A percentile compares a stretch with the other conserved stretches of the same genome.
phyloP scores from a whole-genome alignment of 2,888 invertebrate genomes.

The Glomeris marginata region DNA sequence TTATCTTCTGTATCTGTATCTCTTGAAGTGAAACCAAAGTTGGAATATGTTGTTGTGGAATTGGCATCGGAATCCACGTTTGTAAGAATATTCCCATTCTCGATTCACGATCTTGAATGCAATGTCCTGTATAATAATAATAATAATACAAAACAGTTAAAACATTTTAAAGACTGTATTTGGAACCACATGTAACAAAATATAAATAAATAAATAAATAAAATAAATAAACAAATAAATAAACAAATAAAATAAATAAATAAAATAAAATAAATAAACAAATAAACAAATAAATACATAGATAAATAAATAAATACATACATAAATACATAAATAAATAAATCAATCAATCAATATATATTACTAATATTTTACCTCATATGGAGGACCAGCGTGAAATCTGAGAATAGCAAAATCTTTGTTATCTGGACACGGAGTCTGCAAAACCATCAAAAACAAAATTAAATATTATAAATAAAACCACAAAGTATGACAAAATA shows the following conservation, averaged over 20 bases:
- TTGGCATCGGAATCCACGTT: slow-evolving; percentile 94
- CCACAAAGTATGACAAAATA: background rate
- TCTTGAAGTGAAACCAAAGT: slow-evolving; percentile 98
- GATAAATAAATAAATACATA: too few species aligned
- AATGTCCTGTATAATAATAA: slow-evolving; percentile 47
- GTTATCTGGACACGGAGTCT: slow-evolving; percentile 82
- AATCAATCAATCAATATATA: too few species aligned
- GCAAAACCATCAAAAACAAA: slow-evolving; percentile 27
- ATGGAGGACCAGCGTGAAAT: slow-evolving; percentile 97
- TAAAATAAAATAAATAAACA: too few species aligned
- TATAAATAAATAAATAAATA: too few species aligned
- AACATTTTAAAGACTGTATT: too few species aligned
- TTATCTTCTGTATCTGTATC: slow-evolving; percentile 74
- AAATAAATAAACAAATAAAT: too few species aligned
- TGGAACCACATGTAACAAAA: too few species aligned
- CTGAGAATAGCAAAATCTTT: slow-evolving; percentile 85
- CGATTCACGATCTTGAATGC: slow-evolving; percentile 97
- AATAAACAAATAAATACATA: too few species aligned
- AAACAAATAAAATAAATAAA: too few species aligned
- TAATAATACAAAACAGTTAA: background rate
- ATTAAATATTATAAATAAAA: background rate
- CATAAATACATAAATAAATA: too few species aligned
- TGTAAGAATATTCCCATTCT: slow-evolving; percentile 99
- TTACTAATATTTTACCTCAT: slow-evolving; percentile 44
- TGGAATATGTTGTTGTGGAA: slow-evolving; percentile 99